Conservation (phyloP, 2,113 vertebrate species). For the Paralichthys olivaceus region DNA sequence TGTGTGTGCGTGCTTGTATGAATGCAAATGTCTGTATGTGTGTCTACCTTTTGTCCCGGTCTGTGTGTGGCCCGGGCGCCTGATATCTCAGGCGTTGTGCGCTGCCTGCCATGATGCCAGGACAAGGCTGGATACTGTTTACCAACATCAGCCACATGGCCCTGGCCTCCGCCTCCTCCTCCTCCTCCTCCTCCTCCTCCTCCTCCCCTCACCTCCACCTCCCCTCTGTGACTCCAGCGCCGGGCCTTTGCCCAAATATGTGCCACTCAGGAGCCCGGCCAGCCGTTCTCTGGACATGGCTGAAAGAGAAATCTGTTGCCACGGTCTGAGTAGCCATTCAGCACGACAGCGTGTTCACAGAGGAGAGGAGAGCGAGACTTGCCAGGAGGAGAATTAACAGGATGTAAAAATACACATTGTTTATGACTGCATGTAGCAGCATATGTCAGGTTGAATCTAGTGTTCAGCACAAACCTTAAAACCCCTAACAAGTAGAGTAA, state of each 20-base stretch:
- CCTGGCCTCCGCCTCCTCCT: conserved; percentile 66
- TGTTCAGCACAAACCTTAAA: not conserved
- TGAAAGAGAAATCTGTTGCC: conserved; percentile 83
- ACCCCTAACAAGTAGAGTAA: not conserved
- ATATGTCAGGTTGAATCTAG: not conserved
- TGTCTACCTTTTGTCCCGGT: conserved; percentile 80
- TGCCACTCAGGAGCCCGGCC: conserved; percentile 86
- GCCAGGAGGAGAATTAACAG: conserved; percentile 45
- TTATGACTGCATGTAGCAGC: conserved; percentile 5
- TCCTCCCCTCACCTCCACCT: conserved; percentile 50
- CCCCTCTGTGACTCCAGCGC: conserved; percentile 78
- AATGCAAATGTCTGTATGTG: conserved; percentile 74
- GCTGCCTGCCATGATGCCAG: conserved; percentile 81
- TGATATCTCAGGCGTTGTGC: conserved; percentile 81
- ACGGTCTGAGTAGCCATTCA: conserved; percentile 60
- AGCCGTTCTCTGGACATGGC: conserved; percentile 81
- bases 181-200: conserved; percentile 62
- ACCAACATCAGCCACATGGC: conserved; percentile 93
- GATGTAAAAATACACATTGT: conserved; percentile 63
- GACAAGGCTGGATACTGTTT: conserved; percentile 90
- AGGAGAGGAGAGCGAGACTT: conserved; percentile 41
- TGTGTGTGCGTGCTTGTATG: conserved; percentile 74
- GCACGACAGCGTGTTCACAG: conserved; percentile 49
- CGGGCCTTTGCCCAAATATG: conserved; percentile 84
- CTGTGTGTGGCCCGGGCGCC: conserved; percentile 85